phyloP scores from a whole-genome alignment of 1,140 invertebrate genomes.

The Solen grandis region DNA sequence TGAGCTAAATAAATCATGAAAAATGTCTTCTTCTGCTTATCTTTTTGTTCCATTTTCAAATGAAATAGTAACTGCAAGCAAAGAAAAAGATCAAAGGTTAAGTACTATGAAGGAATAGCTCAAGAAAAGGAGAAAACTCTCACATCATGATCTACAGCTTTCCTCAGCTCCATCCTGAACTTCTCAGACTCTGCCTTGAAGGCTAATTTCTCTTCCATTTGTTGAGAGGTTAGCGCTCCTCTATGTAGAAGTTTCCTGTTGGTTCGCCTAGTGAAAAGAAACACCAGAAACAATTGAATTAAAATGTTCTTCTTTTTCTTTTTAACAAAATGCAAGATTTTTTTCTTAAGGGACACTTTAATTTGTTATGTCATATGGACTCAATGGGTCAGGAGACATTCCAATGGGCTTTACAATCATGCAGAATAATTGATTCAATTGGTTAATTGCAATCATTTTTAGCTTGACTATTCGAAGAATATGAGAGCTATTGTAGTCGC shows the following conservation, averaged over 20 bases:
- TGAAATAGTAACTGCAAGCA: too few species aligned
- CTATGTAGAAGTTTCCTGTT: constrained; percentile 41
- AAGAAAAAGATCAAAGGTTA: too few species aligned
- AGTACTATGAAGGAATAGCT: too few species aligned
- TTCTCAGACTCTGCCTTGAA: constrained; percentile 29
- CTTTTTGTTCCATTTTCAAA: too few species aligned
- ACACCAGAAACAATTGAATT: too few species aligned
- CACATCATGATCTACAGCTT: constrained; percentile 31
- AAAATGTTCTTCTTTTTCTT: too few species aligned
- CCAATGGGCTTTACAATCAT: not conserved
- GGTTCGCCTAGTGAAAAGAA: not conserved
- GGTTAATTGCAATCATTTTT: not conserved
- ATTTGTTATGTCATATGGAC: not conserved
- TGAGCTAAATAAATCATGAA: too few species aligned
- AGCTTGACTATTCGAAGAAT: too few species aligned
- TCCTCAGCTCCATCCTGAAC: constrained; percentile 21
- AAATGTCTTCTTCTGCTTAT: too few species aligned
- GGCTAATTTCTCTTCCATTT: constrained; percentile 41
- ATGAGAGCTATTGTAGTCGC: too few species aligned
- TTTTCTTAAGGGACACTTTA: not conserved
- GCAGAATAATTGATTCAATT: not conserved
- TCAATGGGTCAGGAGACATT: not conserved
- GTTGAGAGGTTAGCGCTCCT: constrained; percentile 23
- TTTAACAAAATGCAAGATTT: too few species aligned
- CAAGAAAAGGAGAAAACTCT: too few species aligned